Evolutionary conservation across 2,113 vertebrate genomes (phyloP), one percentile per base, ranked within the genome.

Genomic region (Pollachius pollachius): DNA sequence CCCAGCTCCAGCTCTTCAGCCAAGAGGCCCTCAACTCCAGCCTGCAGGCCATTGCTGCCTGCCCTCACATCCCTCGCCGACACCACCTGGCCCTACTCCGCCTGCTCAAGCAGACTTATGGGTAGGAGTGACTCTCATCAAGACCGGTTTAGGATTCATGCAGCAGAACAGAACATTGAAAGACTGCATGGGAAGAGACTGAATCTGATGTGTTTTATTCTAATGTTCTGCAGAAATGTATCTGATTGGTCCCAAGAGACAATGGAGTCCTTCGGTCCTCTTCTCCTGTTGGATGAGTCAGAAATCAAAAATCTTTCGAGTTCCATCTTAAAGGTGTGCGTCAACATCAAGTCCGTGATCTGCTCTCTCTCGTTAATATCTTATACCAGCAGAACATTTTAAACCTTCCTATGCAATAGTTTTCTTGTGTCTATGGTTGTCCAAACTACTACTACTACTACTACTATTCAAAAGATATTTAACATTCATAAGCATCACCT

Each of bases 221-320:
- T 5, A 34, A 60, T 77, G 2, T 25, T 61, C 52, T 76, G 37
- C 71, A 93, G 92, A 61, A 66, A 87, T 23, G 79, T 88, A 8
- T 84, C 85, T 59, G n/a, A 70, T 11, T 92, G 90, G 91, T 62
- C 88, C 12, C 54, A 77, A 6, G 81, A 85, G 19, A 84, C 71
- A 1, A 34, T 89, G 78, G 78, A 80, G 57, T n/a, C 25, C 7
- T 15, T 92, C 8, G 85, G 88, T 25, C 81, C 78, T 7, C 64
- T 92, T 8, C 11, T 91, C 15, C 63, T 88, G 57, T 71, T 84
- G 72, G 86, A 91, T 63, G 71, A 84, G 2, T 34, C 23, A 5
- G 58, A 63, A 13, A 59, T 72, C 9, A 70, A 73, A 8, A 75
- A 68, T 65, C 78, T 65, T 72, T n/a, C 41, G 41, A 13, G 41